Evolutionary conservation across 2,797 vertebrate genomes (phyloP).

Genomic region (Sebastes flavidus): DNA sequence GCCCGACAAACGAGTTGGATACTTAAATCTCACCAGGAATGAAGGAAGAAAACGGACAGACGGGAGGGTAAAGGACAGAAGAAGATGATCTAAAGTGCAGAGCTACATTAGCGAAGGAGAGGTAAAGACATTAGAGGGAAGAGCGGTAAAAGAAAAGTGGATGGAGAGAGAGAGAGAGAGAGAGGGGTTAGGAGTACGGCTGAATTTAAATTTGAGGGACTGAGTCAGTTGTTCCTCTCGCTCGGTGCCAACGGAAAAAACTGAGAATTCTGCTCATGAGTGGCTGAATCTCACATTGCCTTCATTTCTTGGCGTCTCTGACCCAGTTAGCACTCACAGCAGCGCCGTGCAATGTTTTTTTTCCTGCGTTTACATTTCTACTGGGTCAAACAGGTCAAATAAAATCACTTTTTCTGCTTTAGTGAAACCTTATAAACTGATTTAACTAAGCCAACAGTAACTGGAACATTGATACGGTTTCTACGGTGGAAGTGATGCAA

Average conservation of each 20-base stretch:
- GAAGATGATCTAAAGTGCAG: slow-evolving; percentile 54
- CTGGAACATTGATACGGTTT: neutral
- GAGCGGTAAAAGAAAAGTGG: slow-evolving; percentile 34
- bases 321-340: slow-evolving; percentile 68
- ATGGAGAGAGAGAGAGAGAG: slow-evolving; percentile 8
- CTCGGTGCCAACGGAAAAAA: slow-evolving; percentile 83
- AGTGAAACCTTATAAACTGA: neutral
- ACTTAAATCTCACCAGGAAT: neutral
- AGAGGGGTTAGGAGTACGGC: slow-evolving; percentile 52
- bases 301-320: slow-evolving; percentile 63
- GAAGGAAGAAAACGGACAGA: neutral
- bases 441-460: too few relatives aligned
- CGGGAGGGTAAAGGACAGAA: neutral
- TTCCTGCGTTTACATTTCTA: slow-evolving; percentile 18
- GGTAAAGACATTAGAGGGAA: slow-evolving; percentile 65
- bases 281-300: slow-evolving; percentile 64
- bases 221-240: slow-evolving; percentile 84
- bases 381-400: slow-evolving; percentile 35
- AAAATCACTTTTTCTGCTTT: neutral
- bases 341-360: neutral
- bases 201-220: slow-evolving; percentile 69
- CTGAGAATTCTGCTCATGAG: slow-evolving; percentile 68
- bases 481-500: neutral
- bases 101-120: slow-evolving; percentile 46
- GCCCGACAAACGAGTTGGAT: neutral